Base-by-base conservation (phyloP, 2,113 vertebrate species). In the Gila orcuttii region DNA sequence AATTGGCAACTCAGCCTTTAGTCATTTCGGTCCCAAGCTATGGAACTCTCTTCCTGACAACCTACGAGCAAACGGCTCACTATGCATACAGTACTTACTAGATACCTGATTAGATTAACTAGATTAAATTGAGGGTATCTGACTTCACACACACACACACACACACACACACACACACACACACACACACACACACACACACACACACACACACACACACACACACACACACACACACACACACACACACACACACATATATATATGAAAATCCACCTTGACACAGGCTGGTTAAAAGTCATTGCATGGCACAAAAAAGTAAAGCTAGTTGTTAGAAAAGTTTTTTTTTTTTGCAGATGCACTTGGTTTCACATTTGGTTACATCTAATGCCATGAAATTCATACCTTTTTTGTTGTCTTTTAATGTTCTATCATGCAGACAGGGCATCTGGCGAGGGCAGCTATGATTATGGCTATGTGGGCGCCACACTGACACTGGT, bases 381-480 rank as follows among this genome's bases (percentile, higher is more conserved):
- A 23, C 6, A 71, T 71, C 33, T 31, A 55, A 19, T 77, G 11
- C 12, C 21, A 47, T 77, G 8, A 21, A 77, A 55, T 77, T 19
- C 9, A 55, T 55, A 55, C 2, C 19, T 60, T 79, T 77, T 9
- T 33, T 25, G 42, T 62, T 25, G 19, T 52, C 25, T 59, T 59
- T 17, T 52, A 75, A 62, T 21, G 13, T 13, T 85, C 8, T 21
- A 55, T 25, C 79, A 85, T 82, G 69, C 64, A 81, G 83, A 76
- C 42, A 86, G 76, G 77, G 55, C 60, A 59, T 76, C 79, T 94
- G 92, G 93, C 91, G 86, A 77, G 3, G 73, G 28, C 60, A 82
- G 39, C 90, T 91, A 89, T 93, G 62, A 93, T 95, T 92, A 88
- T 87, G 89, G 90, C 76, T 86, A 90, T 91, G 89, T 92, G 85